Percentiles rank a stretch among this genome's conserved stretches.
These are phyloP conservation scores for Rapana venosa DNA, from an alignment of 2,888 invertebrate species.

Conservation along the genomic window DNA sequence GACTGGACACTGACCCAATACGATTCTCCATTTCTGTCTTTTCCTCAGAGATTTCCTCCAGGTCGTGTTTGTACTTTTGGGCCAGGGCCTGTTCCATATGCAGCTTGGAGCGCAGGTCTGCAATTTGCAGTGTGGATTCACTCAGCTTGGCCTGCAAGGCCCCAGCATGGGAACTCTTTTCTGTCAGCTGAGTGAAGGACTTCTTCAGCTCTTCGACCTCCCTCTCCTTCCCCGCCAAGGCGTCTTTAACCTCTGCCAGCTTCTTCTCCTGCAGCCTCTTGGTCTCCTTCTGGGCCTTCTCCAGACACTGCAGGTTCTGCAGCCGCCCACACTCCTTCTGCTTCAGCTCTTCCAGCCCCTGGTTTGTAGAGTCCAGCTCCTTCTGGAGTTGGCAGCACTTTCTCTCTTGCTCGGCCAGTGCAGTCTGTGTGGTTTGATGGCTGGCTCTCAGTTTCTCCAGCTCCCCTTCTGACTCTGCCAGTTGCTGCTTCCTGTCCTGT, in stretches of 20 bases:
- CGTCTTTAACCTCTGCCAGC: conserved; percentile 9
- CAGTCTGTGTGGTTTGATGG: background rate
- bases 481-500: background rate
- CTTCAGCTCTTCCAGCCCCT: conserved; percentile 12
- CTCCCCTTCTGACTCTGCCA: background rate
- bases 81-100: conserved; percentile 60
- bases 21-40: conserved; percentile 45
- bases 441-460: background rate
- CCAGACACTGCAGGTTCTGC: conserved; percentile 15
- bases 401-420: background rate
- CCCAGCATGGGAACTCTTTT: conserved; percentile 26
- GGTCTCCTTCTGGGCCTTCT: conserved; percentile 35
- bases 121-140: conserved; percentile 55
- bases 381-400: background rate
- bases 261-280: conserved; percentile 21
- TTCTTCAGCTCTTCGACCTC: conserved; percentile 25
- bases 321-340: background rate
- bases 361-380: conserved; percentile 14
- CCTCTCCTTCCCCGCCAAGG: conserved; percentile 13
- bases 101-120: conserved; percentile 58
- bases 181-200: conserved; percentile 11
- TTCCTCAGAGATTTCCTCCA: conserved; percentile 32
- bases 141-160: conserved; percentile 40
- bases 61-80: conserved; percentile 56
- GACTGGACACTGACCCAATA: conserved; percentile 28